Evolutionary conservation across 2,113 vertebrate species (phyloP), one percentile per base, ranked within the genome.

Genomic region (Chelonoidis abingdonii): DNA sequence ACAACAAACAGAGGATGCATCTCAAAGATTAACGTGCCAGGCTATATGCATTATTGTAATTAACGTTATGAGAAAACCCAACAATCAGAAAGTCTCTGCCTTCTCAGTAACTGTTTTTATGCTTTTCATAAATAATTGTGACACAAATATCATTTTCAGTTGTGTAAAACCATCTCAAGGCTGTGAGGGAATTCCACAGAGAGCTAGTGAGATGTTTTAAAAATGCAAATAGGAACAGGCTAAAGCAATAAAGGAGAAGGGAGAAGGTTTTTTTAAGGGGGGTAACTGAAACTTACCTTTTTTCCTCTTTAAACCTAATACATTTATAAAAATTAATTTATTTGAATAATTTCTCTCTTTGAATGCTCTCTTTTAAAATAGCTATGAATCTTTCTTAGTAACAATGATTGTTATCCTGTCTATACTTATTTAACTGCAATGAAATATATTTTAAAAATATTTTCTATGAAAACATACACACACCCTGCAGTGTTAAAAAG

Each of bases 181-280:
- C 87, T 84, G 89, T 47, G n/a, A 93, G 47, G 31, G 83, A 97
- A 94, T 72, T 97, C 96, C 93, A 86, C 80, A 89, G 92, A 95
- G 96, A 95, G 92, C 94, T 94, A 95, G 93, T 92, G 97, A 97
- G 95, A 96, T 88, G 79, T 95, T 97, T 95, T 85, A 85, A 97
- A 97, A 97, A 97, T 93, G 96, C 95, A 97, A 96, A 97, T 96
- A 91, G 83, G 82, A 86, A 94, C 75, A 81, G 89, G 94, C 90
- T 78, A 44, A 97, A 59, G 83, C 65, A 92, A 93, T 84, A 90
- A 88, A 90, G 93, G 88, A 91, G 87, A 95, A 83, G 59, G 31
- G 75, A 38, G 86, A 94, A 83, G 86, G 84, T 91, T 95, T 93
- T 93, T 75, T 84, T 44, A 22, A 25, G 21, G 24, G 72, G 21